These are phyloP conservation scores for Oligia strigilis DNA, from an alignment of 2,888 invertebrate genomes.

Conservation along the genomic window DNA sequence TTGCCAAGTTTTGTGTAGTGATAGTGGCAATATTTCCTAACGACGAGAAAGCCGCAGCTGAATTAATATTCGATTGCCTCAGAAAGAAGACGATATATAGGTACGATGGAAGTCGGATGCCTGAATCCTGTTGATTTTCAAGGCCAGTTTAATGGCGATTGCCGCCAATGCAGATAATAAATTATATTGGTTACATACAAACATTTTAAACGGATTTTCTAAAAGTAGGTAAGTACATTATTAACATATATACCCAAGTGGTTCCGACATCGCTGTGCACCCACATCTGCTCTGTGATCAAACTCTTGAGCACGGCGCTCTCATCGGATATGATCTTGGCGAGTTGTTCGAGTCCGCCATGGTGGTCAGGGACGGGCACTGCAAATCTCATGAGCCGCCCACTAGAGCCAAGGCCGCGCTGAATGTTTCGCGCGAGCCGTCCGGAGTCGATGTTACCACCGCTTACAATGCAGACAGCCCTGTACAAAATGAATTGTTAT, in stretches of 20 bases:
- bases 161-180: conserved; percentile 27
- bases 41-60: not conserved
- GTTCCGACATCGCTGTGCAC: conserved; percentile 83
- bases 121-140: conserved; percentile 24
- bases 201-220: conserved; percentile 28
- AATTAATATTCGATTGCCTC: not conserved
- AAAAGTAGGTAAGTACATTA: conserved; percentile 17
- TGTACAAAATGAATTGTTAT: conserved; percentile 73
- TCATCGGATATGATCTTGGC: conserved; percentile 81
- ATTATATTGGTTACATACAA: conserved; percentile 21
- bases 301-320: conserved; percentile 82
- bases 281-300: conserved; percentile 88
- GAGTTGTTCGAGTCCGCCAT: conserved; percentile 93
- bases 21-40: not conserved
- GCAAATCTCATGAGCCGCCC: conserved; percentile 93
- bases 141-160: conserved; percentile 37
- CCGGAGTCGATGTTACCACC: conserved; percentile 96
- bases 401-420: conserved; percentile 94
- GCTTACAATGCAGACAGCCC: conserved; percentile 94
- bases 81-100: not conserved
- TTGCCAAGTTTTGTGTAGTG: not conserved
- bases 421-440: conserved; percentile 93
- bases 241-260: conserved; percentile 80
- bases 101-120: conserved; percentile 15
- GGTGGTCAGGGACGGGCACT: conserved; percentile 93